These are phyloP conservation scores for Gastrophysa polygoni DNA, from an alignment of 2,888 invertebrate genomes.

Conservation along the genomic window DNA sequence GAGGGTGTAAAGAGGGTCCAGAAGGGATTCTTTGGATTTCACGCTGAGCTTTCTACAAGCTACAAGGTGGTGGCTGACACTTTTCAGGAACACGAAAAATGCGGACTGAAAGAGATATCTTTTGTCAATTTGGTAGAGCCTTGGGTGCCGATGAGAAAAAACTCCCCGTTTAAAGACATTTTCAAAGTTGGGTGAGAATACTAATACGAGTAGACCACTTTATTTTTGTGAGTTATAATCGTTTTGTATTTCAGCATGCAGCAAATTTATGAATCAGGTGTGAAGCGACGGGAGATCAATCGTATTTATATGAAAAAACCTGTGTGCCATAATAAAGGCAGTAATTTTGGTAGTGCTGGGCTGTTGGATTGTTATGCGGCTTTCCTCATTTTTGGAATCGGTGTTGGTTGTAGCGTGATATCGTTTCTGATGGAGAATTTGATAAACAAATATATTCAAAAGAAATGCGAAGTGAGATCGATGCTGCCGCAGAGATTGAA, in stretches of 20 bases:
- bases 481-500: no score
- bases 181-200: slow-evolving; percentile 65
- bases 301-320: slow-evolving; percentile 67
- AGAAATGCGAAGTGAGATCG: neutral
- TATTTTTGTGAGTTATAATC: no score
- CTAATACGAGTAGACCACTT: no score
- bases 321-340: slow-evolving; percentile 62
- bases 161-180: slow-evolving; percentile 62
- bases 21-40: slow-evolving; percentile 70
- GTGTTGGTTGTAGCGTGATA: slow-evolving; percentile 26
- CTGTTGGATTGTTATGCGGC: slow-evolving; percentile 66
- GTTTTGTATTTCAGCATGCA: slow-evolving; percentile 37
- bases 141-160: slow-evolving; percentile 62
- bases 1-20: slow-evolving; percentile 66
- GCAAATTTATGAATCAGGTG: slow-evolving; percentile 63
- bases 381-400: slow-evolving; percentile 45
- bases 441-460: slow-evolving; percentile 6
- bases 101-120: slow-evolving; percentile 68
- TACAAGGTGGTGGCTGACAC: slow-evolving; percentile 71
- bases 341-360: slow-evolving; percentile 67
- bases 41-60: slow-evolving; percentile 69
- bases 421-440: slow-evolving; percentile 27
- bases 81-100: slow-evolving; percentile 73
- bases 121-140: slow-evolving; percentile 63
- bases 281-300: slow-evolving; percentile 63